Percentiles rank a stretch among this genome's conserved stretches.
Evolutionary conservation across 2,888 invertebrate species (phyloP).

Genomic region (Gasteruption jaculator): DNA sequence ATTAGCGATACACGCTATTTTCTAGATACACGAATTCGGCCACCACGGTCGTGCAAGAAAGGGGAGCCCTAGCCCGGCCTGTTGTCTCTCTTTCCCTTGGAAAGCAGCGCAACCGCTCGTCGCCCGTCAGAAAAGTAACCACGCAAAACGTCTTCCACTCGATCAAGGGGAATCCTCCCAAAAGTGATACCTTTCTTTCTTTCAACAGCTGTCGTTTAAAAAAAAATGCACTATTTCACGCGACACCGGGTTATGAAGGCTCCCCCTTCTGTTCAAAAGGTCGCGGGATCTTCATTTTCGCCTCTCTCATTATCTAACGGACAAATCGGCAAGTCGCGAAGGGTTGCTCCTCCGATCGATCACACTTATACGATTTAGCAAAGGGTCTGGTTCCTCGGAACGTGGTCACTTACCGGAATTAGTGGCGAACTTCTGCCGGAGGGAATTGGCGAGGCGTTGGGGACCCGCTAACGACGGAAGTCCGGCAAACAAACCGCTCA

Average conservation of each 20-base stretch:
- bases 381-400: constrained; percentile 21
- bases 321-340: not conserved
- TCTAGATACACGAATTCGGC: no score
- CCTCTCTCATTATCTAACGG: not conserved
- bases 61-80: constrained; percentile 52
- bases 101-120: constrained; percentile 3
- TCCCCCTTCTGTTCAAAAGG: constrained; percentile 27
- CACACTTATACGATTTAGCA: no score
- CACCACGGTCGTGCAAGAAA: constrained; percentile 15
- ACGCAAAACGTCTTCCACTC: constrained; percentile 5
- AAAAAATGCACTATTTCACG: no score
- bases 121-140: not conserved
- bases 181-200: constrained; percentile 17
- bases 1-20: no score
- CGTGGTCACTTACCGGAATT: constrained; percentile 46
- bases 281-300: no score
- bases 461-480: constrained; percentile 48
- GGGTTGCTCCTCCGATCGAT: no score
- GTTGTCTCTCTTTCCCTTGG: constrained; percentile 23
- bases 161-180: constrained; percentile 18
- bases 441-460: constrained; percentile 49
- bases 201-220: constrained; percentile 14
- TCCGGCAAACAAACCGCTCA: constrained; percentile 47
- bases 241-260: constrained; percentile 32
- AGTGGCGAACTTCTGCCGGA: constrained; percentile 45